Evolutionary conservation across 64 coral and sea anemone species (phyloP).

Genomic region (Stichodactyla helianthus): DNA sequence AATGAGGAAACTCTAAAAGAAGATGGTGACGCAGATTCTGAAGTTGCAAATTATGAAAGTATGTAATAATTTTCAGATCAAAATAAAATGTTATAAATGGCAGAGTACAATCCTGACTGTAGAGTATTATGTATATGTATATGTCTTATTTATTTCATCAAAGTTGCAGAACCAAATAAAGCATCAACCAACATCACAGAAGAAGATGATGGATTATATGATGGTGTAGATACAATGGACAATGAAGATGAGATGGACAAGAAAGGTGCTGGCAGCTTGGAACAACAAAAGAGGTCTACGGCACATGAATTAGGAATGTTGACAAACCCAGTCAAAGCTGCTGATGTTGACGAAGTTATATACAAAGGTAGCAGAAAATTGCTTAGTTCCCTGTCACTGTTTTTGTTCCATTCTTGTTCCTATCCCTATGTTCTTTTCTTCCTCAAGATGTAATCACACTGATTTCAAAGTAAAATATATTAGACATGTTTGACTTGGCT

Average conservation of each 20-base stretch:
- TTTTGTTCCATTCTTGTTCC: no score
- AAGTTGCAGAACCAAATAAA: not conserved
- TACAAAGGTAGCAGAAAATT: not conserved
- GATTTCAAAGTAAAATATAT: no score
- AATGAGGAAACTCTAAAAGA: slow-evolving; percentile 16
- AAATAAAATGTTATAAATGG: no score
- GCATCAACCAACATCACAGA: not conserved
- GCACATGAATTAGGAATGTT: slow-evolving; percentile 16
- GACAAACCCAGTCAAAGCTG: slow-evolving; percentile 21
- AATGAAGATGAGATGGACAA: not conserved
- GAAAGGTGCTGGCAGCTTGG: not conserved
- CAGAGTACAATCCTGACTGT: no score
- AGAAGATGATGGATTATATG: slow-evolving; percentile 18
- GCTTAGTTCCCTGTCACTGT: not conserved
- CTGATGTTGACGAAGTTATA: slow-evolving; percentile 34
- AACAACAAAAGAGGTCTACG: not conserved
- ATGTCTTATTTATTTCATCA: no score
- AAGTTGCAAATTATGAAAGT: not conserved
- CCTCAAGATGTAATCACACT: no score
- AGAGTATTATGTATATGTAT: no score
- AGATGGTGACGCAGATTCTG: slow-evolving; percentile 12
- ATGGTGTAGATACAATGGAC: not conserved
- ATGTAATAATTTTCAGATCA: not conserved
- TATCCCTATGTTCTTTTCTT: no score
- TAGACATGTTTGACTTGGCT: no score